A percentile compares a stretch with the other conserved stretches of the same genome.
phyloP scores from a whole-genome alignment of 1,140 invertebrate species.

The Calliphora vicina region DNA sequence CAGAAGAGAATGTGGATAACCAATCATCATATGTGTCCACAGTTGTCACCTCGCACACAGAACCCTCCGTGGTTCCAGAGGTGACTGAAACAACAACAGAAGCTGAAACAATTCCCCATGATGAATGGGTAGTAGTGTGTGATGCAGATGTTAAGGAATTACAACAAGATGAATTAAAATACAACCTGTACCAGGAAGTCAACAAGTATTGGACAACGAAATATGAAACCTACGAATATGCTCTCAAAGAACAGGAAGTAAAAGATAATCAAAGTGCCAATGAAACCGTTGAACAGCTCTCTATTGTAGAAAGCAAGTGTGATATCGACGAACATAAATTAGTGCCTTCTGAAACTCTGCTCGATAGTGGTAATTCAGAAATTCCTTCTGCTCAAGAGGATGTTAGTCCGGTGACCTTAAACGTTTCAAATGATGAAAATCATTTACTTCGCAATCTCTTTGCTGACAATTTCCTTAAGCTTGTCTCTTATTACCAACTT shows the following conservation, averaged over 20 bases:
- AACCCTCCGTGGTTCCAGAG: slow-evolving; percentile 38
- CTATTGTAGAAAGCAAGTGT: not conserved
- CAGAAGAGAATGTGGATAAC: not conserved
- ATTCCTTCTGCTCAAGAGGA: not conserved
- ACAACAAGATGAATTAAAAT: not conserved
- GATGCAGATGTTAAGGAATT: not conserved
- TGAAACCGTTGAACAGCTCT: not conserved
- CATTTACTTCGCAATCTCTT: not conserved
- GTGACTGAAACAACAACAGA: not conserved
- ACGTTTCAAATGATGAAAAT: not conserved
- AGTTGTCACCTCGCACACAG: slow-evolving; percentile 54
- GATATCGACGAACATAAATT: not conserved
- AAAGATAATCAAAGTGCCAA: not conserved
- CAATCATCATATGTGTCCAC: slow-evolving; percentile 52
- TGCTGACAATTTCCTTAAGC: not conserved
- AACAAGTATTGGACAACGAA: slow-evolving; percentile 19
- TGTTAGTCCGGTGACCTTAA: not conserved
- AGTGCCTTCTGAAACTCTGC: not conserved
- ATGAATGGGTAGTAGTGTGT: not conserved
- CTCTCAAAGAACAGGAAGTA: not conserved
- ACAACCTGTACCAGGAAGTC: slow-evolving; percentile 12
- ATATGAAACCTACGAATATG: slow-evolving; percentile 24
- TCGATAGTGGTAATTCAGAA: not conserved
- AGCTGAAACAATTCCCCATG: not conserved
- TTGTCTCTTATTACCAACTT: not conserved